A percentile compares a stretch with the other conserved stretches of the same genome.
These are phyloP conservation scores for Sycobia sp. DNA, from an alignment of 1,140 invertebrate species.

Conservation along the genomic window DNA sequence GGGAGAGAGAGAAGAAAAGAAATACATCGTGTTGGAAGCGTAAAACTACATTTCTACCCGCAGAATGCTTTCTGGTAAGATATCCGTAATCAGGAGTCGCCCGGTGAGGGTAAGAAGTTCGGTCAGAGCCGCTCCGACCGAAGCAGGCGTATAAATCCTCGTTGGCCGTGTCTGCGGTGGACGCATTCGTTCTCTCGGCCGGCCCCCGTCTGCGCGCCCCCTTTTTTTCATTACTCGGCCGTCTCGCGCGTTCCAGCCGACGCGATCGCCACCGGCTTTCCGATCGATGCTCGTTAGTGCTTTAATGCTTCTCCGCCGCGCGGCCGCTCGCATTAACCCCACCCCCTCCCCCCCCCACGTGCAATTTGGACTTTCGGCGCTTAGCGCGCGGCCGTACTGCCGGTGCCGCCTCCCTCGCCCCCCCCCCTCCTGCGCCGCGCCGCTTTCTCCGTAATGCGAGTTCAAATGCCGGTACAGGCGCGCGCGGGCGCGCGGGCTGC, in stretches of 20 bases:
- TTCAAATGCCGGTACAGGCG: not conserved
- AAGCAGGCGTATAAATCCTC: constrained; percentile 9
- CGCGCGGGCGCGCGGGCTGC: not conserved
- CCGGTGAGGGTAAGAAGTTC: too few relatives aligned
- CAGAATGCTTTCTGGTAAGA: too few relatives aligned
- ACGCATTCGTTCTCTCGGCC: not conserved
- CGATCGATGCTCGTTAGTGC: constrained; percentile 20
- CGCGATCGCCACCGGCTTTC: not conserved
- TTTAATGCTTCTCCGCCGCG: not conserved
- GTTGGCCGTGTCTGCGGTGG: not conserved
- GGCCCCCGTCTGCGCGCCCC: not conserved
- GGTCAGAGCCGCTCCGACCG: too few relatives aligned
- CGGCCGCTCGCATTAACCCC: not conserved
- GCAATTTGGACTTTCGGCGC: constrained; percentile 3
- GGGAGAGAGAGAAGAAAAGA: too few relatives aligned
- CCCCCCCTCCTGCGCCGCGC: not conserved
- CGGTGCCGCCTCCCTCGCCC: too few relatives aligned
- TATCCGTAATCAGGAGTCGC: too few relatives aligned
- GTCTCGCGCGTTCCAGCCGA: not conserved
- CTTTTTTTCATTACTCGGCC: not conserved
- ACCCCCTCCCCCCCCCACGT: too few relatives aligned
- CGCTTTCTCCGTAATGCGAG: constrained; percentile 11
- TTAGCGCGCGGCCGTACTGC: not conserved
- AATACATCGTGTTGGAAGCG: too few relatives aligned
- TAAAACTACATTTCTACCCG: too few relatives aligned